Percentiles rank a stretch among this genome's conserved stretches.
Evolutionary conservation across 2,797 vertebrate species (phyloP).

Genomic region (Hipposideros larvatus): DNA sequence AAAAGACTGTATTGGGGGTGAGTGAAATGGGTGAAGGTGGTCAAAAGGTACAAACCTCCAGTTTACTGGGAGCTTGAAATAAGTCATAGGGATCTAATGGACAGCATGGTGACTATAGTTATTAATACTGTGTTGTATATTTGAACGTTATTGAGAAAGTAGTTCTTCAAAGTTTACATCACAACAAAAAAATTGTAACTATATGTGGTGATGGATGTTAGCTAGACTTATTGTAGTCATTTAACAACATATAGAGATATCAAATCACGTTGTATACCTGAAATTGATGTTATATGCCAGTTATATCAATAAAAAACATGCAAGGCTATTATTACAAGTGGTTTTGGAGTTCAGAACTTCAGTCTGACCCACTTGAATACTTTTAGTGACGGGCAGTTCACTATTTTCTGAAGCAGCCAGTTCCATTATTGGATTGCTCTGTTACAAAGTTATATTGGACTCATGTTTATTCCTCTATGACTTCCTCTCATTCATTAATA

Average conservation of each 20-base stretch:
- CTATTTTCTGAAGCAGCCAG: background rate
- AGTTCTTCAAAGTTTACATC: background rate
- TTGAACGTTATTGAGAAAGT: background rate
- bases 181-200: background rate
- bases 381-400: background rate
- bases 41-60: background rate
- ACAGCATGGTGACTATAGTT: background rate
- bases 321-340: background rate
- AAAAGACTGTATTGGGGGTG: background rate
- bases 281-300: background rate
- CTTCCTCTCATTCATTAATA: background rate
- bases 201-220: background rate
- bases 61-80: background rate
- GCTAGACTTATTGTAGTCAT: background rate
- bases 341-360: background rate
- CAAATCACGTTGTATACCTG: background rate
- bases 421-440: background rate
- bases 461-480: background rate
- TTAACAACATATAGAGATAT: background rate
- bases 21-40: background rate
- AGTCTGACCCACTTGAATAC: background rate
- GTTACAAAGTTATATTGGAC: constrained; percentile 39
- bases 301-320: background rate
- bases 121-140: background rate
- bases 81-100: background rate